These are phyloP conservation scores for Diorhabda elongata DNA, from an alignment of 1,140 invertebrate genomes.

Conservation along the genomic window DNA sequence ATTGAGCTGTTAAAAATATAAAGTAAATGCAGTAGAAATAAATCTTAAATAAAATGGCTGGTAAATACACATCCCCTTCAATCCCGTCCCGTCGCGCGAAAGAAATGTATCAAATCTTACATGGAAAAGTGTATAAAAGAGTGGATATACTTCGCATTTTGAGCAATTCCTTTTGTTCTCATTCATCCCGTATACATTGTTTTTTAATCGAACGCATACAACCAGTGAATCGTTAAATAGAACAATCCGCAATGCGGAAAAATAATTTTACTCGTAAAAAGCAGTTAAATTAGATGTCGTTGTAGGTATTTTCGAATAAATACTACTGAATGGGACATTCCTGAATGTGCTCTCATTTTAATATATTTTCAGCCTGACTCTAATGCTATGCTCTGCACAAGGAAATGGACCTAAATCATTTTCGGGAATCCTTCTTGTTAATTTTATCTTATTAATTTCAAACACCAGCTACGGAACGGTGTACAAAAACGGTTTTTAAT, in stretches of 20 bases:
- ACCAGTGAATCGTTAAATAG: slow-evolving; percentile 28
- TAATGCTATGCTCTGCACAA: too few species aligned
- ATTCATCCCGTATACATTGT: slow-evolving; percentile 23
- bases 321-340: slow-evolving; percentile 10
- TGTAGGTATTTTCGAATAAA: slow-evolving; percentile 23
- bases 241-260: slow-evolving; percentile 28
- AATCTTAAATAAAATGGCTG: not conserved
- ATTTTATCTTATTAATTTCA: too few species aligned
- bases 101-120: slow-evolving; percentile 2
- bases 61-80: not conserved
- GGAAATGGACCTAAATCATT: too few species aligned
- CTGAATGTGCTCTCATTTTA: not conserved
- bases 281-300: slow-evolving; percentile 27
- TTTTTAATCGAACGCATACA: slow-evolving; percentile 30
- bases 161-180: slow-evolving; percentile 25
- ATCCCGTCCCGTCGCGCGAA: not conserved
- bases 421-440: too few species aligned
- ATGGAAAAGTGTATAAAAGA: slow-evolving; percentile 18
- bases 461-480: too few species aligned
- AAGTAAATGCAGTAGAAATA: slow-evolving; percentile 1
- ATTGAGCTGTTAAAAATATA: not conserved
- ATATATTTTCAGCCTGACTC: slow-evolving; percentile 1
- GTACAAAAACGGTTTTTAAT: too few species aligned
- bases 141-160: slow-evolving; percentile 21
- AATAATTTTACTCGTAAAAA: slow-evolving; percentile 27